These are phyloP conservation scores for Bathynomus jamesi DNA, from an alignment of 1,140 invertebrate genomes.

Conservation along the genomic window DNA sequence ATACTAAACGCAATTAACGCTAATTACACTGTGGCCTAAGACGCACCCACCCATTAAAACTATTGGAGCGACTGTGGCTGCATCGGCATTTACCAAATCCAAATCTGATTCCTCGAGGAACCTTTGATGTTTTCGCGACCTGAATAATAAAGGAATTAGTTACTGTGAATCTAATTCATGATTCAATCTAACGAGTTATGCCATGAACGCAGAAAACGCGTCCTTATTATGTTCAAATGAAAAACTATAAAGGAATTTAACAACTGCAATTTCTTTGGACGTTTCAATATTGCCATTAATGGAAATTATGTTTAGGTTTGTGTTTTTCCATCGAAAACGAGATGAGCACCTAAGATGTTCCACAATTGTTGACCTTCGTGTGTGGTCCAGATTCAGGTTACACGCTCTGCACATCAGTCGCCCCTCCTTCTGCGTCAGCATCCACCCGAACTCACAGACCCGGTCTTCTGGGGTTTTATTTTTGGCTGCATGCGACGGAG, in stretches of 20 bases:
- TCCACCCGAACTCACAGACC: constrained; percentile 28
- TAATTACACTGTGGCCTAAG: too few relatives aligned
- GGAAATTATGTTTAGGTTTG: too few relatives aligned
- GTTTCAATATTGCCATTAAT: too few relatives aligned
- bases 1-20: too few relatives aligned
- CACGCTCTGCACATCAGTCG: constrained; percentile 28
- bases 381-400: constrained; percentile 32
- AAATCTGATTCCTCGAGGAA: constrained; percentile 16
- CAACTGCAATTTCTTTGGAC: too few relatives aligned
- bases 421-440: constrained; percentile 19
- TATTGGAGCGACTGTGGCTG: background rate
- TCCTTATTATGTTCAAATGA: background rate
- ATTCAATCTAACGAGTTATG: background rate
- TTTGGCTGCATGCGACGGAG: constrained; percentile 33
- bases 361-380: constrained; percentile 33
- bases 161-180: background rate
- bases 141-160: background rate
- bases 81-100: background rate
- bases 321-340: too few relatives aligned
- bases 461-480: constrained; percentile 30
- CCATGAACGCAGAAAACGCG: background rate
- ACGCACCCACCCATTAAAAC: background rate
- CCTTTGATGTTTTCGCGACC: constrained; percentile 21
- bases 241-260: too few relatives aligned
- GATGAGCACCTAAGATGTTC: constrained; percentile 31